Percentiles rank a stretch among this genome's conserved stretches.
Conservation (phyloP, 2,113 vertebrate genomes). For the Xyrauchen texanus region DNA sequence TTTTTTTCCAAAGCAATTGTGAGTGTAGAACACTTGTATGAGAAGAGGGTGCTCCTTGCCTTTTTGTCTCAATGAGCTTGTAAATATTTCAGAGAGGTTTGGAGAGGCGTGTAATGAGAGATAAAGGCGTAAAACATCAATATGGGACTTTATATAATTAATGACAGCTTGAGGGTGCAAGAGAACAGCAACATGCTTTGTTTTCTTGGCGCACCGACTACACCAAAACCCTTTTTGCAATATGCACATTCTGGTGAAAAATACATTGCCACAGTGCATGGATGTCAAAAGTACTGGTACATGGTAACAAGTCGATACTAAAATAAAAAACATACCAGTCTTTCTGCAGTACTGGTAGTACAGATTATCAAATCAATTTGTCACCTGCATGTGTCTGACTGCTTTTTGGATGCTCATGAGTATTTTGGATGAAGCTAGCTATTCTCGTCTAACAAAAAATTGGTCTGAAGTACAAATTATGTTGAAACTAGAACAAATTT, state of each 20-base stretch:
- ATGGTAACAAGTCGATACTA: no score
- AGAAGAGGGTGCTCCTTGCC: conserved; percentile 7
- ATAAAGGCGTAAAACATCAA: not conserved
- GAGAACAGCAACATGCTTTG: not conserved
- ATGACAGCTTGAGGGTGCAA: conserved; percentile 22
- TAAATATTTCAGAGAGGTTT: conserved; percentile 39
- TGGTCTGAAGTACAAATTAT: no score
- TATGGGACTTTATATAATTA: conserved; percentile 19
- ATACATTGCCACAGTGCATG: conserved; percentile 12
- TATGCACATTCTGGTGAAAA: not conserved
- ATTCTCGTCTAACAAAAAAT: no score
- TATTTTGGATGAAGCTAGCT: no score
- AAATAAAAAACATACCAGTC: not conserved
- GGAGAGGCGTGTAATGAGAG: not conserved
- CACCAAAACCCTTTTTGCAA: no score
- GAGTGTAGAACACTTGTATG: conserved; percentile 15
- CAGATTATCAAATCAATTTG: no score
- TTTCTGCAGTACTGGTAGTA: not conserved
- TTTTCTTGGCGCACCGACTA: no score
- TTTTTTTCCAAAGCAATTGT: conserved; percentile 32
- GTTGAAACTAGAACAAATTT: no score
- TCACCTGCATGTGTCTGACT: no score
- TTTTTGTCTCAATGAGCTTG: conserved; percentile 5
- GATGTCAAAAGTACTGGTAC: no score
- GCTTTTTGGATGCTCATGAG: no score